A percentile compares a stretch with the other conserved stretches of the same genome.
Conservation (phyloP, 2,797 vertebrate species). For the Eptatretus atami region DNA sequence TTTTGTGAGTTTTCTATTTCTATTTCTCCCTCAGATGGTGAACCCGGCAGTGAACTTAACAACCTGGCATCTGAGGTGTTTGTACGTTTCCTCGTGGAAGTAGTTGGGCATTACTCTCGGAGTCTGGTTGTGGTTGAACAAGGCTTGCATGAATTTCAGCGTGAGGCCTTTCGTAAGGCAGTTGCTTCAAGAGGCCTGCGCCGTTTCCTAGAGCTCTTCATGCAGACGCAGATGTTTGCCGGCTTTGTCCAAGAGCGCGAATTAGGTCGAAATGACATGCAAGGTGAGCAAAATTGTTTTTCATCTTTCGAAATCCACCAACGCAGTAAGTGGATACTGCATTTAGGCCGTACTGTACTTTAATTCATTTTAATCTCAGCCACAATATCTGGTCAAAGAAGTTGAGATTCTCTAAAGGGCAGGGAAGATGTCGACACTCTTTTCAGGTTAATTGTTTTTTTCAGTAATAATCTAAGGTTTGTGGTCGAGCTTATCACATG, state of each 20-base stretch:
- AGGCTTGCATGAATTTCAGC: not conserved
- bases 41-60: not conserved
- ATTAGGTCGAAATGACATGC: not conserved
- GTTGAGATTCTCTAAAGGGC: too few relatives aligned
- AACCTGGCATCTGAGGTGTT: slow-evolving; percentile 1
- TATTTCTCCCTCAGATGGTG: too few relatives aligned
- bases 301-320: too few relatives aligned
- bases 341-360: too few relatives aligned
- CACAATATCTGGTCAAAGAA: too few relatives aligned
- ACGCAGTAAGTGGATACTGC: too few relatives aligned
- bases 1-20: too few relatives aligned
- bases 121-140: not conserved
- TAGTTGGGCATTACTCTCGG: not conserved
- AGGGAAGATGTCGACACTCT: too few relatives aligned
- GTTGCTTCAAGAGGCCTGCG: not conserved
- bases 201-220: slow-evolving; percentile 4
- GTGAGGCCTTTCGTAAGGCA: not conserved
- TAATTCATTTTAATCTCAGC: too few relatives aligned
- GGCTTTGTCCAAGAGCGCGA: slow-evolving; percentile 1
- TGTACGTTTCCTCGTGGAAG: slow-evolving; percentile 2
- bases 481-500: too few relatives aligned
- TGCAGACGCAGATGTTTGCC: not conserved
- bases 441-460: too few relatives aligned
- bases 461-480: too few relatives aligned
- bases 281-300: not conserved